A percentile compares a stretch with the other conserved stretches of the same genome.
phyloP scores from a whole-genome alignment of 2,113 vertebrate species.

The Parotia lawesii region DNA sequence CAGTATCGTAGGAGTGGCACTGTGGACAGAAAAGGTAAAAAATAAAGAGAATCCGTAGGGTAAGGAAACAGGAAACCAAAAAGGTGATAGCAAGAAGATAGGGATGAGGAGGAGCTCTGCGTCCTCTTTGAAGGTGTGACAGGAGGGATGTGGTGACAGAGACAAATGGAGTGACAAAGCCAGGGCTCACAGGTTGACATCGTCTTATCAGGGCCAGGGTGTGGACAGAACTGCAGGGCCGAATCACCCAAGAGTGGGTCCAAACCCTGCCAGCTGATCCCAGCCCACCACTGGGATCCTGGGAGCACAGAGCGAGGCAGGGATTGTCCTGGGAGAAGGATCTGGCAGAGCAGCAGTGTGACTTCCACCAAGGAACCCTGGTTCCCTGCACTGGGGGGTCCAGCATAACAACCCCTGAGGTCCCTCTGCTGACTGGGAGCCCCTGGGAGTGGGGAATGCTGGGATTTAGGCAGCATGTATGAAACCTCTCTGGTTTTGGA shows the following conservation, averaged over 20 bases:
- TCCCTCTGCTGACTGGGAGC: background rate
- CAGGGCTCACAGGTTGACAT: background rate
- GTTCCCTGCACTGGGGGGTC: background rate
- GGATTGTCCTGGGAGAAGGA: background rate
- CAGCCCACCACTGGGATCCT: background rate
- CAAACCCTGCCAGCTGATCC: background rate
- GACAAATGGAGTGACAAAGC: background rate
- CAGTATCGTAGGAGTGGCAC: background rate
- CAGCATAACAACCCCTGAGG: fast-evolving
- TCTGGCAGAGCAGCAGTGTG: background rate
- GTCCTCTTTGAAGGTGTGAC: background rate
- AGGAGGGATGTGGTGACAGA: background rate
- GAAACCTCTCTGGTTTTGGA: background rate
- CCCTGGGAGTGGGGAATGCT: fast-evolving
- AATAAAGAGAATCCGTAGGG: background rate
- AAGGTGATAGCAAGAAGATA: background rate
- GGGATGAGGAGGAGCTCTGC: background rate
- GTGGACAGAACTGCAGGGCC: background rate
- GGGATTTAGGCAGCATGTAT: background rate
- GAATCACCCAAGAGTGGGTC: background rate
- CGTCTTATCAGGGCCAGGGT: background rate
- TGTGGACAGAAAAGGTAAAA: background rate
- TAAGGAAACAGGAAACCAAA: background rate
- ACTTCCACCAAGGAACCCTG: background rate
- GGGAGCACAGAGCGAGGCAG: background rate